A percentile compares a stretch with the other conserved stretches of the same genome.
These are phyloP conservation scores for Drosophila pullipes DNA, from an alignment of 2,888 invertebrate species.

Conservation along the genomic window DNA sequence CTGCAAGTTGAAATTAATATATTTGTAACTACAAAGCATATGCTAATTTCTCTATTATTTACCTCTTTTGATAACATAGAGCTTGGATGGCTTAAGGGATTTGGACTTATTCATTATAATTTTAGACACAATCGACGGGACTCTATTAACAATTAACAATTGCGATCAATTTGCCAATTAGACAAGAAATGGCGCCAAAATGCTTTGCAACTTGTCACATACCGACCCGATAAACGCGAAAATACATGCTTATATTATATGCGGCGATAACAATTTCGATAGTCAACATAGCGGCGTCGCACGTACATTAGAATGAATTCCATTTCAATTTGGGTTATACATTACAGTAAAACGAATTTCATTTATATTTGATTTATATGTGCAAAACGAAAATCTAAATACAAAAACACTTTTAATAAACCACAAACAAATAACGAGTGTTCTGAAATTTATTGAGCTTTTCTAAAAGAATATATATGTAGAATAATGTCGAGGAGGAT, in stretches of 20 bases:
- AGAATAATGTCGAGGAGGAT: too few relatives aligned
- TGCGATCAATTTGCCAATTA: constrained; percentile 1
- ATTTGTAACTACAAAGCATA: not conserved
- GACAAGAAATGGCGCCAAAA: constrained; percentile 47
- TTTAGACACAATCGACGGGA: not conserved
- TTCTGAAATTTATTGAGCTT: not conserved
- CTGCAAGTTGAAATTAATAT: constrained; percentile 85
- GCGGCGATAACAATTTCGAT: not conserved
- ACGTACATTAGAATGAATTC: not conserved
- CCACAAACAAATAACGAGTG: not conserved
- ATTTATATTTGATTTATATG: not conserved
- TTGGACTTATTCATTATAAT: constrained; percentile 46
- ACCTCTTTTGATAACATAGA: constrained; percentile 86
- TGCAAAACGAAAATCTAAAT: not conserved
- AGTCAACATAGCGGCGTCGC: constrained; percentile 33
- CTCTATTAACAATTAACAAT: constrained; percentile 1
- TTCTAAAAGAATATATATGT: not conserved
- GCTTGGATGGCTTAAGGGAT: constrained; percentile 40
- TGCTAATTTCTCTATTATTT: constrained; percentile 29
- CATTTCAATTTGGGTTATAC: not conserved
- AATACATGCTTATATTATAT: constrained; percentile 9
- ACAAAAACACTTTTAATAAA: not conserved
- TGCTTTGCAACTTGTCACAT: not conserved
- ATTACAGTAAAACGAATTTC: not conserved
- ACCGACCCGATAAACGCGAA: constrained; percentile 19